Evolutionary conservation across 2,888 invertebrate genomes (phyloP).

Genomic region (Clanis bilineata): DNA sequence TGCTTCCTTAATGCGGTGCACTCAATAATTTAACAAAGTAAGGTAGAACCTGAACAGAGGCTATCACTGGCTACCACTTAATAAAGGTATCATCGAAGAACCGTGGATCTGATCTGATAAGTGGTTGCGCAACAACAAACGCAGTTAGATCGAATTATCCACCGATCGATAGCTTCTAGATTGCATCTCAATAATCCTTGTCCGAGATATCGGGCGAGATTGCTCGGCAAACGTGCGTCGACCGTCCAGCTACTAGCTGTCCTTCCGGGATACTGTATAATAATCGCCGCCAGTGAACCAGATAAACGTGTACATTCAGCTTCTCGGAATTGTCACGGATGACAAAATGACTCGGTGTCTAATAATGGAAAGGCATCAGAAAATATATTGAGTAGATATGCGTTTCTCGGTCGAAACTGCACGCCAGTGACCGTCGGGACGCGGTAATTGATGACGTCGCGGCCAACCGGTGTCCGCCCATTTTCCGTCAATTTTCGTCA

Average conservation of each 20-base stretch:
- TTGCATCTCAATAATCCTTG: constrained; percentile 78
- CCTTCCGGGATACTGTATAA: constrained; percentile 49
- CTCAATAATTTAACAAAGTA: constrained; percentile 27
- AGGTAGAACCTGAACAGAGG: constrained; percentile 17
- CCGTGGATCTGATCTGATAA: constrained; percentile 69
- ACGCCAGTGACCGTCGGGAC: constrained; percentile 75
- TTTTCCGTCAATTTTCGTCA: constrained; percentile 83
- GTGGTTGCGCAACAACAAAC: constrained; percentile 68
- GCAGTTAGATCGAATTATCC: constrained; percentile 77
- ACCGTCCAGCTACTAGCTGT: constrained; percentile 50
- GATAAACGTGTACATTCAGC: constrained; percentile 15
- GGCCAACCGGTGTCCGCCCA: constrained; percentile 80
- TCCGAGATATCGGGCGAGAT: constrained; percentile 67
- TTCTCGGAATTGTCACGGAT: constrained; percentile 25
- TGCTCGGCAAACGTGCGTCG: constrained; percentile 53
- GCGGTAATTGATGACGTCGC: constrained; percentile 81
- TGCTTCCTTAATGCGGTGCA: background rate
- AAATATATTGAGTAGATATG: constrained; percentile 65
- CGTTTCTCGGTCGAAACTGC: constrained; percentile 56
- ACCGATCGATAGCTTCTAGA: constrained; percentile 75
- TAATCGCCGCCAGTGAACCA: constrained; percentile 15
- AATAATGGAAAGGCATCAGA: constrained; percentile 56
- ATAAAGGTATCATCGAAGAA: constrained; percentile 73
- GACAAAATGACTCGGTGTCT: constrained; percentile 45
- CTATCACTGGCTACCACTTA: constrained; percentile 66